Base-by-base conservation (phyloP, 1,140 invertebrate genomes). In the Cydia pomonella region DNA sequence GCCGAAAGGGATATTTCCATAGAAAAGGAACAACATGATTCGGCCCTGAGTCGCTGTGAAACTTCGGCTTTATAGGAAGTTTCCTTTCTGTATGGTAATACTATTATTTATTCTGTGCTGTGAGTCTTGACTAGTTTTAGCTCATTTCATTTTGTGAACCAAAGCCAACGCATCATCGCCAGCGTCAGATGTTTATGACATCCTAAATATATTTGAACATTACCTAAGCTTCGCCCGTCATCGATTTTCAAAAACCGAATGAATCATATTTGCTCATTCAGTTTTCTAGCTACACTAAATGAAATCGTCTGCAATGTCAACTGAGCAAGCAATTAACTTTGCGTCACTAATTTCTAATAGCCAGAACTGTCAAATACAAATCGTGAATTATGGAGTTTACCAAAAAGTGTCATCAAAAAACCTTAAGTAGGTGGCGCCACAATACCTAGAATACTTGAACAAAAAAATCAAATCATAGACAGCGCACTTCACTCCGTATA, bases 201-300 rank as follows among this genome's bases (percentile, higher is more conserved):
- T 59, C 18, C 21, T 23, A 59, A 21, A 59, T 23, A 59, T 23
- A 59, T 59, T 59, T 59, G 53, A 23, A 59, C 53, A 23, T 59
- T 59, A n/a, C 53, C 53, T 59, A 59, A 59, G 21, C 53, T 3
- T 23, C 53, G 21, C 4, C 18, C 7, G 53, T 59, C 53, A 59
- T 59, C 53, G 21, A 59, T 23, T 59, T 59, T 59, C 53, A 12
- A 59, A 59, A 59, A 59, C n/a, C 9, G 21, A 23, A 59, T 59
- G 53, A 59, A 23, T 59, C 53, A 59, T 59, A 21, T 9, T 23
- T 23, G 9, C 53, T 59, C 53, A 59, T 59, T 59, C 53, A 59
- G 53, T 23, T 59, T 59, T 59, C 53, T 59, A 18, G 53, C n/a
- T 23, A 59, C 53, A 10, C 53, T 23, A 59, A 59, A 59, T 59